Evolutionary conservation across 2,888 invertebrate genomes (phyloP).

Genomic region (Amblyjoppa fuscipennis): DNA sequence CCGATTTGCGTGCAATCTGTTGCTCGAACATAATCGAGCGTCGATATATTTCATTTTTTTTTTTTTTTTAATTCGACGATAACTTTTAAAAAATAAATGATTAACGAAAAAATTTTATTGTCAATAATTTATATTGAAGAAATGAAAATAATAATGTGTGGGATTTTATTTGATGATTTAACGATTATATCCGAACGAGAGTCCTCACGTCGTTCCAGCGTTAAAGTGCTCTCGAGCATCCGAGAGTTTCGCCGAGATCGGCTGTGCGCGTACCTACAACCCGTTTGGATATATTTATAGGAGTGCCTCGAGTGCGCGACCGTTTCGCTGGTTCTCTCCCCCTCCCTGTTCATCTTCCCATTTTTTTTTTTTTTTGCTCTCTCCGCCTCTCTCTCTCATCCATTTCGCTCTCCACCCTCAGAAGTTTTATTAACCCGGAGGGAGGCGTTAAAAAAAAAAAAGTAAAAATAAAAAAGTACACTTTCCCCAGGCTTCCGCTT

Average conservation of each 20-base stretch:
- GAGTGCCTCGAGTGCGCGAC: constrained; percentile 30
- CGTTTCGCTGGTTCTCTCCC: constrained; percentile 33
- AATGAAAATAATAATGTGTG: not conserved
- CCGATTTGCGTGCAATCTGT: too few species aligned
- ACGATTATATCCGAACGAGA: constrained; percentile 8
- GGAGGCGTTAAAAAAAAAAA: constrained; percentile 35
- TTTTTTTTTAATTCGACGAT: too few species aligned
- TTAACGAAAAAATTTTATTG: too few species aligned
- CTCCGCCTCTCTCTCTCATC: not conserved
- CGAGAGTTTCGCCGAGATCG: constrained; percentile 28
- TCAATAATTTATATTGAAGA: not conserved
- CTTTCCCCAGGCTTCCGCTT: not conserved
- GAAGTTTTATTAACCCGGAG: constrained; percentile 52
- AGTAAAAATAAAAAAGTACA: not conserved
- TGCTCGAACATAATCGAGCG: too few species aligned
- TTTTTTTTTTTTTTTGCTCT: not conserved
- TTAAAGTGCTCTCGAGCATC: constrained; percentile 37
- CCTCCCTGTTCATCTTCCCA: constrained; percentile 19
- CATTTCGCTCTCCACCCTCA: constrained; percentile 37
- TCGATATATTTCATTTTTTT: too few species aligned
- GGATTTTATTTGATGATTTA: not conserved
- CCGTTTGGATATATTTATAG: constrained; percentile 53
- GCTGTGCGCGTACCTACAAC: constrained; percentile 27
- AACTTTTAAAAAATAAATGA: too few species aligned
- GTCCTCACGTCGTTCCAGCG: constrained; percentile 20